These are phyloP conservation scores for Phrynocephalus vlangalii DNA, from an alignment of 2,797 vertebrate species.

Conservation along the genomic window DNA sequence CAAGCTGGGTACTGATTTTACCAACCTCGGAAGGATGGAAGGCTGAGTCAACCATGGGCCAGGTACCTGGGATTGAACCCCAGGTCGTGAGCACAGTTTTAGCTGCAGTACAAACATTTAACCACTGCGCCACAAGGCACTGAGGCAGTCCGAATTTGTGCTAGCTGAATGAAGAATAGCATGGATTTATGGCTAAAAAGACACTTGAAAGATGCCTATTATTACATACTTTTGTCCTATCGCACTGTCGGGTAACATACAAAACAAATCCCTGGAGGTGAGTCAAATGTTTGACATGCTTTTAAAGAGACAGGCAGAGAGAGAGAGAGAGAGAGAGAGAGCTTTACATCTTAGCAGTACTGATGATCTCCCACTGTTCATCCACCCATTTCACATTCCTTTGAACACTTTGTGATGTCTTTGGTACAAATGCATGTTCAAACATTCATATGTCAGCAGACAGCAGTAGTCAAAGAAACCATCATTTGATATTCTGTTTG, in stretches of 20 bases:
- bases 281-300: constrained; percentile 17
- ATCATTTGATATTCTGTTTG: not conserved
- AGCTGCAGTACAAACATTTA: not conserved
- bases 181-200: constrained; percentile 21
- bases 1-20: too few species aligned
- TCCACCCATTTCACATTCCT: fast-evolving
- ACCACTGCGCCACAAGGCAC: not conserved
- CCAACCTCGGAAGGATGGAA: too few species aligned
- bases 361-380: not conserved
- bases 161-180: not conserved
- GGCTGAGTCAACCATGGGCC: too few species aligned
- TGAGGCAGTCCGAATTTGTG: not conserved
- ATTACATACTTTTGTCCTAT: not conserved
- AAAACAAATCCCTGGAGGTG: constrained; percentile 26
- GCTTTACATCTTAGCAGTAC: not conserved
- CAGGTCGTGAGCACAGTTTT: too few species aligned
- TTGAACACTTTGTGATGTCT: constrained; percentile 14
- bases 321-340: not conserved
- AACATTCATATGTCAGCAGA: not conserved
- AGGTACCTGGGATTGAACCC: too few species aligned
- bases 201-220: constrained; percentile 11
- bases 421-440: not conserved
- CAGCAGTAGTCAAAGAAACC: not conserved
- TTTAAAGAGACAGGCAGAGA: not conserved
- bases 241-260: not conserved